Conservation (phyloP, 2,797 vertebrate species). For the Cichlasoma orientale region DNA sequence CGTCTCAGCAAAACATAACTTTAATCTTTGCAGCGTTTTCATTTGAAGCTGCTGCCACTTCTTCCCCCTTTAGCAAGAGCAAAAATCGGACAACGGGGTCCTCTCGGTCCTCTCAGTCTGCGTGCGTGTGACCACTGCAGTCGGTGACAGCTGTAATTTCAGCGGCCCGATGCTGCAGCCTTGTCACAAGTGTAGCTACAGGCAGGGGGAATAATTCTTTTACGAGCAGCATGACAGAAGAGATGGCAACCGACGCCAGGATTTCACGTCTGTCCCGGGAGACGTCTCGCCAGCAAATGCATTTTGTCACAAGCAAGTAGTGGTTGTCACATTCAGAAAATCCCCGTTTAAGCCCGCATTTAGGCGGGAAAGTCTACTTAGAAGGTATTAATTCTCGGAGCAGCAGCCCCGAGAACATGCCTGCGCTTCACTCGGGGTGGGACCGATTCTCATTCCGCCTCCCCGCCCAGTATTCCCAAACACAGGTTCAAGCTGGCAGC, state of each 20-base stretch:
- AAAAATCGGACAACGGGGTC: conserved; percentile 9
- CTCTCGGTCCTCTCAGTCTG: conserved; percentile 3
- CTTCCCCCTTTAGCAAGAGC: not conserved
- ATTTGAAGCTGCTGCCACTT: not conserved
- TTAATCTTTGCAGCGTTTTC: not conserved
- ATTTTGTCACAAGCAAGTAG: conserved; percentile 52
- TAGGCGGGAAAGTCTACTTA: conserved; percentile 4
- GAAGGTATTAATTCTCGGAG: not conserved
- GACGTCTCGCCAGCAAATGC: conserved; percentile 60
- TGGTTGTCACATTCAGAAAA: conserved; percentile 54
- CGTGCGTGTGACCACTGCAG: conserved; percentile 21
- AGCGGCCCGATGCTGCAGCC: conserved; percentile 24
- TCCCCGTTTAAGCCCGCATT: conserved; percentile 7
- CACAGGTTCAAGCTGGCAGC: conserved; percentile 36
- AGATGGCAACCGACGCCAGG: conserved; percentile 57
- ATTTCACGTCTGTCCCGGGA: conserved; percentile 69
- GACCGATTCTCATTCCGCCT: conserved; percentile 7
- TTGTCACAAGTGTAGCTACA: conserved; percentile 49
- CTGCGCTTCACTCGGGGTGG: not conserved
- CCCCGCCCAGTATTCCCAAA: not conserved
- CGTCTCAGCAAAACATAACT: not conserved
- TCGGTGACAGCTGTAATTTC: conserved; percentile 52
- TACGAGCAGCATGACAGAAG: conserved; percentile 65
- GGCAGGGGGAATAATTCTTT: conserved; percentile 64
- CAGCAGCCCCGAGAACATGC: conserved; percentile 5